Evolutionary conservation across 2,888 invertebrate species (phyloP).

Genomic region (Theretra japonica): DNA sequence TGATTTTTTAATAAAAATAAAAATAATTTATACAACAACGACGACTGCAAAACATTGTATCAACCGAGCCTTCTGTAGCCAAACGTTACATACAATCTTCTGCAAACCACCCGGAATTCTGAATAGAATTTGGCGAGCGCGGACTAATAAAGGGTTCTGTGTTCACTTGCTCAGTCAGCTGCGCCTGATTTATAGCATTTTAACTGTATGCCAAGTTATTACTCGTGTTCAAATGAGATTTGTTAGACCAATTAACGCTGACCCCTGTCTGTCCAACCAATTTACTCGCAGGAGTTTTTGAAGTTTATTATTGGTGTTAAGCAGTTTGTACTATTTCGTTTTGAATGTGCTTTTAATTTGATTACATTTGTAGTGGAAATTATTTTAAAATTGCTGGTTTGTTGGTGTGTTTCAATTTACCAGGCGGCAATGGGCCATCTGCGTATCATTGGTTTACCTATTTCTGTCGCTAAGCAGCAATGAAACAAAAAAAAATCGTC

Average conservation of each 20-base stretch:
- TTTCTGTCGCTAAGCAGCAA: too few species aligned
- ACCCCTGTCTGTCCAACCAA: background rate
- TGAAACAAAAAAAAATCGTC: too few species aligned
- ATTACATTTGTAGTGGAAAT: too few species aligned
- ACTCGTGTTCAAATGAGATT: slow-evolving; percentile 11
- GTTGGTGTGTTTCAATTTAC: too few species aligned
- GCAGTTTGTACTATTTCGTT: too few species aligned
- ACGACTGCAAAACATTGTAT: background rate
- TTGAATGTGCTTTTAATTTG: too few species aligned
- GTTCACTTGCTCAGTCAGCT: slow-evolving; percentile 41
- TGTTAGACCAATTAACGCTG: background rate
- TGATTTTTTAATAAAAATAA: too few species aligned
- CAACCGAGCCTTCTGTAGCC: slow-evolving; percentile 1
- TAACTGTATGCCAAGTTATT: slow-evolving; percentile 35
- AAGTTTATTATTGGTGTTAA: background rate
- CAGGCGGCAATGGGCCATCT: too few species aligned
- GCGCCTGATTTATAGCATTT: slow-evolving; percentile 43
- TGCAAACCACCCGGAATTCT: slow-evolving; percentile 32
- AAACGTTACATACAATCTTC: background rate
- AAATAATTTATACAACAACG: too few species aligned
- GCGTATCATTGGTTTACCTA: too few species aligned
- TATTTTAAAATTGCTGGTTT: too few species aligned
- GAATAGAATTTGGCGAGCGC: slow-evolving; percentile 24
- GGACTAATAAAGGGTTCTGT: slow-evolving; percentile 44
- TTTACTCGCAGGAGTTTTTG: background rate